Evolutionary conservation across 2,888 invertebrate species (phyloP), one percentile per base, ranked within the genome.

Genomic region (Xiphydria camelus): DNA sequence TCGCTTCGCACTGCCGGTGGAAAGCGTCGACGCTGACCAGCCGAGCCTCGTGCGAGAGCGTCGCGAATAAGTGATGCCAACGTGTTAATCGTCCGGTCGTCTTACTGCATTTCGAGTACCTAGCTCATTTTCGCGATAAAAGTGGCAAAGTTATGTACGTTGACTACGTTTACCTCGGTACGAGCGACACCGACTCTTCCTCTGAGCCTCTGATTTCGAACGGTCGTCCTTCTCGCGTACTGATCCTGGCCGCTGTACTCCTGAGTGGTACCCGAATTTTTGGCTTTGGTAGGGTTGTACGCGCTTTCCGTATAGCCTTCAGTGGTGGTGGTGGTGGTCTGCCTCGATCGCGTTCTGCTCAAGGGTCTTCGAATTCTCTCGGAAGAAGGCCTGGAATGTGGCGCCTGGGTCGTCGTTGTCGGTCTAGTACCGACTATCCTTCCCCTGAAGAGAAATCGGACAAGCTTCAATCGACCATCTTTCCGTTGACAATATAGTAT

Each of bases 301-400:
- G 55, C 44, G 3, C 66, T 53, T 18, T 73, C 45, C 14, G 31
- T 25, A 41, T 71, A 71, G n/a, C 68, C 62, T 35, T 74, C 72
- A 4, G 74, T 73, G 2, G 72, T 72, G 2, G 70, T 67, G 2
- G 59, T 64, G 4, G 58, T 56, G 6, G 65, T 62, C n/a, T 32
- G 53, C 38, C 66, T 54, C 4, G 70, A 68, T 46, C 69, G 66
- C 5, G 72, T 64, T 48, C 74, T 64, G 19, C 62, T 66, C 17
- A 64, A 59, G 12, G 73, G 73, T 52, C 72, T 61, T 41, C 70
- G 59, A 4, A 61, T 51, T 51, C 65, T 62, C 1, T 74, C 72
- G 6, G 23, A 45, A 22, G 43, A 53, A 3, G 59, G 43, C 33
- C 55, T 62, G 0, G 53, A 17, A 3, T 59, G 45, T 4, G 63